These are phyloP conservation scores for Mastigias papua DNA, from an alignment of 30 jellyfish, hydroid and myxozoan genomes.

Conservation along the genomic window DNA sequence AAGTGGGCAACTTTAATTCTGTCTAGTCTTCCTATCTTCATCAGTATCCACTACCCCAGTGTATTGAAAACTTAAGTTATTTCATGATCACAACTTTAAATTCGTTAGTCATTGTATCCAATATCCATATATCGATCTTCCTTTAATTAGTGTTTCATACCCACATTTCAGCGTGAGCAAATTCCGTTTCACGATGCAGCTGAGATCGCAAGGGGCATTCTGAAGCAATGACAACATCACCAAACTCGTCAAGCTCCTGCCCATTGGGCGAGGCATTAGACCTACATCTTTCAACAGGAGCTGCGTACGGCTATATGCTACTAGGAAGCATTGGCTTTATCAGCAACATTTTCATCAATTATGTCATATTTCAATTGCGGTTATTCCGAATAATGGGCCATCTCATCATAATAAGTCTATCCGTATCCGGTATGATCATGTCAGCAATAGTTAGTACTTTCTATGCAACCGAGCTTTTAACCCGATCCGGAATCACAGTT, in stretches of 20 bases:
- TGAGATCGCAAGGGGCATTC: background rate
- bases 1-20: too few relatives aligned
- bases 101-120: too few relatives aligned
- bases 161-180: background rate
- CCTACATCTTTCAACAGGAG: slow-evolving; percentile 3
- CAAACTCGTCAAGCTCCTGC: slow-evolving; percentile 1
- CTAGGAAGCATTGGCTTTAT: slow-evolving; percentile 53
- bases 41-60: too few relatives aligned
- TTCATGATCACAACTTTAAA: too few relatives aligned
- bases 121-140: too few relatives aligned
- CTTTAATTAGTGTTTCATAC: too few relatives aligned
- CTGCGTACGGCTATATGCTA: slow-evolving; percentile 37
- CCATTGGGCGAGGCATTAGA: background rate
- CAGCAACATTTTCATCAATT: slow-evolving; percentile 52
- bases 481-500: slow-evolving; percentile 24
- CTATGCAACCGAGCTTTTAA: slow-evolving; percentile 38
- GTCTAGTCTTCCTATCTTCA: too few relatives aligned
- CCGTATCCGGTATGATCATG: slow-evolving; percentile 59
- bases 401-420: slow-evolving; percentile 39
- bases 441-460: slow-evolving; percentile 24
- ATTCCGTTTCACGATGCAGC: background rate
- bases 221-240: background rate
- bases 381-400: slow-evolving; percentile 54
- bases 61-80: too few relatives aligned
- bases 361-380: slow-evolving; percentile 52